Conservation (phyloP, 2,797 vertebrate species). For the Bovichtus diacanthus region DNA sequence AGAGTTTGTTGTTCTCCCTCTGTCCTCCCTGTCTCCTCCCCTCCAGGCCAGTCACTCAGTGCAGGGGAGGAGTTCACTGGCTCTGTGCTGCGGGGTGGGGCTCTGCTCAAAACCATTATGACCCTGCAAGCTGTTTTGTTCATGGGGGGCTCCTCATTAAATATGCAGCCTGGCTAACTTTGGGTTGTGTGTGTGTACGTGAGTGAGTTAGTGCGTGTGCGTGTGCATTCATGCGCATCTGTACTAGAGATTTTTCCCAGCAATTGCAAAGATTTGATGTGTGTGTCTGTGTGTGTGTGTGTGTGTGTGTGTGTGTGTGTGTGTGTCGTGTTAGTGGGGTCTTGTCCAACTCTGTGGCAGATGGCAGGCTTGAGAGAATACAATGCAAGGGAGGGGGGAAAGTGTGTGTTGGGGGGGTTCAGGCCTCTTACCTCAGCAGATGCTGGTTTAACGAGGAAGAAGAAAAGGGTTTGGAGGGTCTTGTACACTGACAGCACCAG, state of each 20-base stretch:
- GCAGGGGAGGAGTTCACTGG: constrained; percentile 58
- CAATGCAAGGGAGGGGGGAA: constrained; percentile 38
- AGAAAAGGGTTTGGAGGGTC: constrained; percentile 68
- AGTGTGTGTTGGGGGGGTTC: constrained; percentile 44
- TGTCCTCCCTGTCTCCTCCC: constrained; percentile 50
- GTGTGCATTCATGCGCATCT: neutral
- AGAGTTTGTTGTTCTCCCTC: constrained; percentile 64
- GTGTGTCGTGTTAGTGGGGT: constrained; percentile 55
- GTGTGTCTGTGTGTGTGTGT: constrained; percentile 6
- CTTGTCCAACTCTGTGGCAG: constrained; percentile 74
- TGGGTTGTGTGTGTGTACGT: too few species aligned
- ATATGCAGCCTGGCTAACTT: constrained; percentile 67
- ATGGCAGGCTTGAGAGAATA: constrained; percentile 70
- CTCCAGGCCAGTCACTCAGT: constrained; percentile 47
- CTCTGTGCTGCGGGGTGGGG: constrained; percentile 64
- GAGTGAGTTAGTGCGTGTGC: constrained; percentile 15
- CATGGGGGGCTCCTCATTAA: constrained; percentile 75
- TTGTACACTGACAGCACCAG: constrained; percentile 61
- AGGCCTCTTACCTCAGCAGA: constrained; percentile 80
- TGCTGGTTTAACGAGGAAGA: constrained; percentile 78
- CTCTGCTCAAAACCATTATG: constrained; percentile 63
- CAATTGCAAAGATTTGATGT: neutral
- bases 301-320: constrained; percentile 12
- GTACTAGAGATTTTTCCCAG: too few species aligned
- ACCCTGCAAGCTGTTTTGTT: constrained; percentile 81